Evolutionary conservation across 2,888 invertebrate genomes (phyloP).

Genomic region (Dasypolia templi): DNA sequence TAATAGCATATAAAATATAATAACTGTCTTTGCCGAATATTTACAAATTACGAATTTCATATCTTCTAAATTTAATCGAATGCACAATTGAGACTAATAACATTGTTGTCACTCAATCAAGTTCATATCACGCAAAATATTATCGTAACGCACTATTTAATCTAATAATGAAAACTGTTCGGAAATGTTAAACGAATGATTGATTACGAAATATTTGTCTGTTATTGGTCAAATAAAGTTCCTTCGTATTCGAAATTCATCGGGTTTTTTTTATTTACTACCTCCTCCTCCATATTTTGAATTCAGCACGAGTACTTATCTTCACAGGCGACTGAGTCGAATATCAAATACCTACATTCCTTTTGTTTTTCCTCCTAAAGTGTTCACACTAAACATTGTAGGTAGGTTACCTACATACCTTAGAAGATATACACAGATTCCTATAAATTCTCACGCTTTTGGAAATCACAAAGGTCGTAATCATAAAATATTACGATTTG

Average conservation of each 20-base stretch:
- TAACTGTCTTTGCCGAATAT: constrained; percentile 80
- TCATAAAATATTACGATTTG: neutral
- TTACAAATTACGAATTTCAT: constrained; percentile 79
- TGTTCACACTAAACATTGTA: neutral
- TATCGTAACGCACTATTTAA: constrained; percentile 84
- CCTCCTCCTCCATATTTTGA: neutral
- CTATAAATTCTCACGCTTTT: neutral
- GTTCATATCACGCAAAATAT: constrained; percentile 84
- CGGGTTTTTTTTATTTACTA: constrained; percentile 61
- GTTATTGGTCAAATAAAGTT: constrained; percentile 89
- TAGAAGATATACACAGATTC: neutral
- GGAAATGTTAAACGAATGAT: constrained; percentile 75
- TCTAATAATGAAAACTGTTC: constrained; percentile 77
- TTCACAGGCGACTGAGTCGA: neutral
- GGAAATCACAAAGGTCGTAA: neutral
- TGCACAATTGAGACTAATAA: constrained; percentile 76
- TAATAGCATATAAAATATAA: constrained; percentile 70
- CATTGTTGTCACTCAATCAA: constrained; percentile 74
- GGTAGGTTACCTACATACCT: neutral
- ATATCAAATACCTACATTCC: constrained; percentile 13
- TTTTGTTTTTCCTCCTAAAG: constrained; percentile 2
- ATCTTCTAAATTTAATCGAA: constrained; percentile 80
- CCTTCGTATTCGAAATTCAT: constrained; percentile 81
- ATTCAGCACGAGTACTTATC: neutral
- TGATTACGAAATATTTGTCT: constrained; percentile 80